Evolutionary conservation across 1,140 invertebrate genomes (phyloP), one percentile per base, ranked within the genome.

Genomic region (Trichonephila clavata): DNA sequence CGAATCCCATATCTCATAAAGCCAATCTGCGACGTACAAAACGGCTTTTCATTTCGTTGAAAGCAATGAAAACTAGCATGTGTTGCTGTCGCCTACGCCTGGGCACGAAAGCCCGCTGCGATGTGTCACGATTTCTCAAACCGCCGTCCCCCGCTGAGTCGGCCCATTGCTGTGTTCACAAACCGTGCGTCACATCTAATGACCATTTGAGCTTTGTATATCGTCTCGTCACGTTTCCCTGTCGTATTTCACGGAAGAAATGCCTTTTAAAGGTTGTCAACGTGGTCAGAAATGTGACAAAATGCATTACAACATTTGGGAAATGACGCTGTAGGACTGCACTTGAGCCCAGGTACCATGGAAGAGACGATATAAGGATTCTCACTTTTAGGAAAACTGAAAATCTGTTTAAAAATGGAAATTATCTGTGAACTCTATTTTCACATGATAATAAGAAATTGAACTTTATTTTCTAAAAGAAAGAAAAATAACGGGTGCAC

Each of bases 171-270:
- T 32, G 68, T 27, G 27, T 71, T 24, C 68, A 71, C 68, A 71
- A 71, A 71, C 68, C 68, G 68, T 71, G 68, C 68, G 68, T 71
- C 68, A 71, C 68, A 32, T 16, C 27, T 71, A 71, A 71, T 71
- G 68, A 71, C 68, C 68, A 71, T 71, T 71, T 71, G 68, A 27
- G 68, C 68, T 71, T 71, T 71, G 24, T 71, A 24, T 71, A 71
- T 71, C 24, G 24, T 27, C 68, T 71, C 68, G 68, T 71, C 68
- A 71, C 68, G 68, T 71, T 71, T 71, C 27, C 68, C 68, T 32
- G 68, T 71, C 68, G 68, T 71, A 71, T 71, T 27, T 71, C 68
- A 71, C 3, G 0, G 10, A 4, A 71, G 68, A 71, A 71, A 71
- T 71, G 68, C 13, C 24, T 71, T 71, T 71, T 24, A 32, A 71